Base-by-base conservation (phyloP, 2,888 invertebrate species). In the Nezara viridula region DNA sequence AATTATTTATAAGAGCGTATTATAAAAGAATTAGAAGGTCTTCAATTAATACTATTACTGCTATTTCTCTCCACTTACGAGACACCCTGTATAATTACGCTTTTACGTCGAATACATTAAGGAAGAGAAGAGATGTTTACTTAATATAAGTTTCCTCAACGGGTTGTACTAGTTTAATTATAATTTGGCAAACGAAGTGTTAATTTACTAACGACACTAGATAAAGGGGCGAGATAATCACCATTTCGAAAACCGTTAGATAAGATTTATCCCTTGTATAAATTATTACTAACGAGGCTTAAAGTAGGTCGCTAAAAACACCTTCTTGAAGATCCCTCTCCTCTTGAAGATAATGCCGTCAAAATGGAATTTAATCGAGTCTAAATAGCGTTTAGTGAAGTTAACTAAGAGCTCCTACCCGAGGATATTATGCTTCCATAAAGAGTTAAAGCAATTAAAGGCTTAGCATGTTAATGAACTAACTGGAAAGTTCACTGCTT, bases 401-500 rank as follows among this genome's bases (percentile, higher is more conserved):
- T 47, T 40, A 81, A 21, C 66, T 73, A 73, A 73, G 32, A 7
- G 14, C 24, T 7, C 1, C 19, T 6, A 0, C 6, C 16, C 1
- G 32, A 21, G 27, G 55, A 86, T 86, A 86, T 86, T 86, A 86
- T 52, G 14, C 86, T 60, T 55, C 55, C 60, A 60, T 86, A 86
- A 52, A 86, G 55, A 55, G 86, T 86, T 32, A 40, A 37, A 16
- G 52, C 86, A 86, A 86, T 86, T 86, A 86, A 86, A 86, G 86
- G 86, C 86, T 86, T 86, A 86, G 86, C 55, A 86, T 86, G 86
- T 40, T 86, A 86, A 86, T 86, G 86, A 86, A 50, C 49, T 86
- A 52, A 24, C 14, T 40, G 37, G 2, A 37, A 86, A 86, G 55
- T 60, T 55, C 52, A 12, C 24, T 44, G 40, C 40, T 21, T 21